A percentile compares a stretch with the other conserved stretches of the same genome.
These are phyloP conservation scores for Candoia aspera DNA, from an alignment of 2,113 vertebrate genomes.

Conservation along the genomic window DNA sequence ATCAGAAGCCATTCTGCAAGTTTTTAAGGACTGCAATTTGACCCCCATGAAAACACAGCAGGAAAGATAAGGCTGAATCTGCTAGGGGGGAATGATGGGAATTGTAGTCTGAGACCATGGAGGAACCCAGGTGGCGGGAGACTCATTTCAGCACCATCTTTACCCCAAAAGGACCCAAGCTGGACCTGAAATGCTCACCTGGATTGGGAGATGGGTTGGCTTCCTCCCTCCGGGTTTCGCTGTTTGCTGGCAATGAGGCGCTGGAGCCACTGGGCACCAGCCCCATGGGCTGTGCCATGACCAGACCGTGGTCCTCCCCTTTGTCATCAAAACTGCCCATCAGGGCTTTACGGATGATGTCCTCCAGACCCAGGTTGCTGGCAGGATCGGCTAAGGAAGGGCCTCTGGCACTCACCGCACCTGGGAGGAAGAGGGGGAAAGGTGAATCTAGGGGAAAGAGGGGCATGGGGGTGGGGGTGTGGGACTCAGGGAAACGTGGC, in stretches of 20 bases:
- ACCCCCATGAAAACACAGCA: neutral
- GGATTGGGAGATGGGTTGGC: constrained; percentile 90
- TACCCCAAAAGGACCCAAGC: too few relatives aligned
- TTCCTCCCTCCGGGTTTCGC: constrained; percentile 85
- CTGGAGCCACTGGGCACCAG: constrained; percentile 67
- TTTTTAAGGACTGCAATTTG: too few relatives aligned
- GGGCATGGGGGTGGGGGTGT: neutral
- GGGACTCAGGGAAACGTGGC: neutral
- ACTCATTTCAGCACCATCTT: neutral
- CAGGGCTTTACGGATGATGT: constrained; percentile 97
- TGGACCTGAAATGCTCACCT: constrained; percentile 68
- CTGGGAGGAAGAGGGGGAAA: constrained; percentile 65
- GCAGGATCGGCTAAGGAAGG: constrained; percentile 95
- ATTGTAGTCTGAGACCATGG: neutral
- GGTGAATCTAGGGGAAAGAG: neutral
- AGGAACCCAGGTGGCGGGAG: neutral
- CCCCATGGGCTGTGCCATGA: constrained; percentile 74
- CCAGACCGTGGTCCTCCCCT: constrained; percentile 87
- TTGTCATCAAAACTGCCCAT: constrained; percentile 97
- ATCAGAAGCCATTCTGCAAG: rapidly evolving
- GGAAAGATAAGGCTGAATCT: neutral
- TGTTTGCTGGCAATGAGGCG: constrained; percentile 62
- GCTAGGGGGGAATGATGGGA: neutral
- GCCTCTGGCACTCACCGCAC: constrained; percentile 88
- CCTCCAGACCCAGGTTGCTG: constrained; percentile 95